Evolutionary conservation across 2,888 invertebrate genomes (phyloP), one percentile per base, ranked within the genome.

Genomic region (Dolomedes plantarius): DNA sequence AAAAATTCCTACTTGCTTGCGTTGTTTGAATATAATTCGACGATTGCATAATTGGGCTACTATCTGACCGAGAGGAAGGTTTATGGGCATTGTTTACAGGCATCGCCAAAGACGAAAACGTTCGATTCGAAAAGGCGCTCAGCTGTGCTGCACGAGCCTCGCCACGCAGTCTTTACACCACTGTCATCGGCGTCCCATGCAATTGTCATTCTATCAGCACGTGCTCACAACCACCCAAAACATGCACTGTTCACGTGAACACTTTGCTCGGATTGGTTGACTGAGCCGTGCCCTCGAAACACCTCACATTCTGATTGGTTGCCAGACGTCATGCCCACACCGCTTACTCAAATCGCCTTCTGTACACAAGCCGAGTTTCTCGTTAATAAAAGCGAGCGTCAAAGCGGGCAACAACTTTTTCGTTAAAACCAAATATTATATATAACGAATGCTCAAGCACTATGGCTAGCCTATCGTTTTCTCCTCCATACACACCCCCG

Each of bases 221-320:
- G 85, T 86, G 85, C 69, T 69, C 74, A 74, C 62, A 62, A 82
- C 69, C 82, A 32, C 32, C 56, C 13, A 28, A 27, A 56, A 23
- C 86, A 86, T 76, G 76, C 75, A 65, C 29, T 62, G 80, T 80
- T 64, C 86, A 86, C 86, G 86, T 86, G 86, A 80, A 72, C 80
- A 76, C 16, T 23, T 9, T 1, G 9, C 67, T 39, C 39, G 16
- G 32, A 80, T 80, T 86, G 80, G 80, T 23, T n/a, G 27, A 29
- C 1, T n/a, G 32, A 76, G 80, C 75, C 86, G 80, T 86, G 86
- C 86, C 86, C 86, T 86, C 86, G 79, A 86, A 86, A 75, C 78
- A 62, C 80, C 78, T 65, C 28, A 2, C n/a, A 41, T n/a, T 41
- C 29, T 31, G 69, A 86, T 80, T 86, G 80, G 86, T 19, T 27